Evolutionary conservation across 2,888 invertebrate genomes (phyloP).

Genomic region (Sicus ferrugineus): DNA sequence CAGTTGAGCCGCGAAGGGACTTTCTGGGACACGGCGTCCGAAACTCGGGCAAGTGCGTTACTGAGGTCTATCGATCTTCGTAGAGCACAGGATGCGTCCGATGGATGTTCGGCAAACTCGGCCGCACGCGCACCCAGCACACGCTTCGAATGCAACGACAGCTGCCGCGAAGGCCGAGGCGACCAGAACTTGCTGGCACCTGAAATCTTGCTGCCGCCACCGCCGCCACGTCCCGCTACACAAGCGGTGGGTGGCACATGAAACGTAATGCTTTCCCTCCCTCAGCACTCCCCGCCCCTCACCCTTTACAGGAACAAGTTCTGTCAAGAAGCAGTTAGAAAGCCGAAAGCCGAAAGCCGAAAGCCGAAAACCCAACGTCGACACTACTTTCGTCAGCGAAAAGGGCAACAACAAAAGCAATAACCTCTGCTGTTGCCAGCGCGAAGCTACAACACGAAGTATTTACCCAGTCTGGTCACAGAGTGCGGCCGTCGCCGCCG

Average conservation of each 20-base stretch:
- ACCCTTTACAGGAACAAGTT: not conserved
- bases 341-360: slow-evolving; percentile 2
- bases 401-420: slow-evolving; percentile 13
- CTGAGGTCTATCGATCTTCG: too few species aligned
- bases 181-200: too few species aligned
- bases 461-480: too few species aligned
- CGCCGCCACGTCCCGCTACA: not conserved
- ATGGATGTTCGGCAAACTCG: too few species aligned
- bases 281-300: not conserved
- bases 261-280: not conserved
- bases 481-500: too few species aligned
- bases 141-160: too few species aligned
- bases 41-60: not conserved
- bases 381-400: not conserved
- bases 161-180: too few species aligned
- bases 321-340: slow-evolving; percentile 4
- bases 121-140: too few species aligned
- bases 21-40: too few species aligned
- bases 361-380: too few species aligned
- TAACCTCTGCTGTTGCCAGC: slow-evolving; percentile 17
- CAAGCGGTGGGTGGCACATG: not conserved
- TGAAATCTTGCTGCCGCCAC: not conserved
- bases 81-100: too few species aligned
- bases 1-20: too few species aligned
- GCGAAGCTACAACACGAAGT: slow-evolving; percentile 33